Base-by-base conservation (phyloP, 92 coral and sea anemone genomes). In the Montipora capitata region DNA sequence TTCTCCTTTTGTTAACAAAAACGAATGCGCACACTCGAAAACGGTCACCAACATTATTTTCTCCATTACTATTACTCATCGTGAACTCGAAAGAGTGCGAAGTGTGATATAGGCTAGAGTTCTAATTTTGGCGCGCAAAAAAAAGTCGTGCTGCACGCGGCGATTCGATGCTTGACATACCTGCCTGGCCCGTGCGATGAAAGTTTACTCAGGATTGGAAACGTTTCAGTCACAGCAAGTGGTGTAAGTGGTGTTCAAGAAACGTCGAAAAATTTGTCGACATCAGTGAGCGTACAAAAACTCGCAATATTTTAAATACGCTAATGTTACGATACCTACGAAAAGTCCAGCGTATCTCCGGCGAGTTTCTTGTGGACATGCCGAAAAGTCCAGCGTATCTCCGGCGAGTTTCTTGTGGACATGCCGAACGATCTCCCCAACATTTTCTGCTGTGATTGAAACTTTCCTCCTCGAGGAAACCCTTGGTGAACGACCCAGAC, bases 321-420 rank as follows among this genome's bases (percentile, higher is more conserved):
- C 45, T 69, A 69, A 69, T 69, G 12, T 10, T 69, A 63, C 18
- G 74, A 69, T 69, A 69, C 52, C 74, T 69, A 43, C 74, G 52
- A 40, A 69, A 69, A 43, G 52, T 69, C 74, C 74, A 69, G 63
- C 63, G 49, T 63, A 15, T 3, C 35, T 57, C 63, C 3, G 63
- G 63, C 15, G 16, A 10, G 13, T 57, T 57, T 63, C 68, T n/a
- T 2, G 51, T 45, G 51, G 51, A 45, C 7, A 40, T 40, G 48
- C 74, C n/a, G n/a, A n/a, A n/a, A n/a, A n/a, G n/a, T n/a, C n/a
- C n/a, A n/a, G n/a, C n/a, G n/a, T n/a, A n/a, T n/a, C n/a, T n/a
- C n/a, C n/a, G n/a, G n/a, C n/a, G n/a, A n/a, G n/a, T n/a, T n/a
- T n/a, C n/a, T n/a, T n/a, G n/a, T n/a, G n/a, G n/a, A n/a, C n/a